Conservation (phyloP, 2,888 invertebrate species). For the Drosophila subsilvestris region DNA sequence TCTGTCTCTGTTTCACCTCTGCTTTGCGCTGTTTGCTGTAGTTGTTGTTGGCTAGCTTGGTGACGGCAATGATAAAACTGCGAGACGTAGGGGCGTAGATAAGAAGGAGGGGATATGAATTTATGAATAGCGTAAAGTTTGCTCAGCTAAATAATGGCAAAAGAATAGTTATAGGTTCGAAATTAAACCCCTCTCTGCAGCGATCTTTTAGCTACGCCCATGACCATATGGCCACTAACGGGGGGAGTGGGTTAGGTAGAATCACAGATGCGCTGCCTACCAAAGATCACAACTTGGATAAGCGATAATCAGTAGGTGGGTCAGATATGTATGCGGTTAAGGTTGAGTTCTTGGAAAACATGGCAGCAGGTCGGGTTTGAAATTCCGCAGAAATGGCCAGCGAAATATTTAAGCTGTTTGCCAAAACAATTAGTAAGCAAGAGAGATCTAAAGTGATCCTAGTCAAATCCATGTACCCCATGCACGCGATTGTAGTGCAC, state of each 20-base stretch:
- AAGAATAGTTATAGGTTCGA: neutral
- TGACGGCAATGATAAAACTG: slow-evolving; percentile 72
- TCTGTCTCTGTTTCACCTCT: slow-evolving; percentile 13
- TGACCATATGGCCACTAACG: neutral
- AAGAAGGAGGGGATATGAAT: slow-evolving; percentile 12
- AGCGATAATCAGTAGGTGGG: slow-evolving; percentile 23
- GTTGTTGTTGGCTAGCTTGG: slow-evolving; percentile 30
- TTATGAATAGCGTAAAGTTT: neutral
- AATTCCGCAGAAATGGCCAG: slow-evolving; percentile 10
- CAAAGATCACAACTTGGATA: slow-evolving; percentile 6
- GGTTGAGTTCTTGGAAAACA: slow-evolving; percentile 10
- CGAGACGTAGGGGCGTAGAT: slow-evolving; percentile 68
- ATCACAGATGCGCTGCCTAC: slow-evolving; percentile 39
- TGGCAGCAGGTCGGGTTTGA: neutral
- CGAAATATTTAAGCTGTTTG: slow-evolving; percentile 8
- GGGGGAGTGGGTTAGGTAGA: slow-evolving; percentile 15
- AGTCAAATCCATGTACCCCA: slow-evolving; percentile 13
- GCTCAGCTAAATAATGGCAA: neutral
- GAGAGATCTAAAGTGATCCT: neutral
- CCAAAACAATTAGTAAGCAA: slow-evolving; percentile 19
- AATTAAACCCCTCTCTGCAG: neutral
- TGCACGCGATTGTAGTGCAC: slow-evolving; percentile 44
- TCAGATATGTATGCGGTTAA: slow-evolving; percentile 17
- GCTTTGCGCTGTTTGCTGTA: slow-evolving; percentile 14
- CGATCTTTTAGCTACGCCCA: neutral